Evolutionary conservation across 1,140 invertebrate species (phyloP), one percentile per base, ranked within the genome.

Genomic region (Heliconius hermathena): DNA sequence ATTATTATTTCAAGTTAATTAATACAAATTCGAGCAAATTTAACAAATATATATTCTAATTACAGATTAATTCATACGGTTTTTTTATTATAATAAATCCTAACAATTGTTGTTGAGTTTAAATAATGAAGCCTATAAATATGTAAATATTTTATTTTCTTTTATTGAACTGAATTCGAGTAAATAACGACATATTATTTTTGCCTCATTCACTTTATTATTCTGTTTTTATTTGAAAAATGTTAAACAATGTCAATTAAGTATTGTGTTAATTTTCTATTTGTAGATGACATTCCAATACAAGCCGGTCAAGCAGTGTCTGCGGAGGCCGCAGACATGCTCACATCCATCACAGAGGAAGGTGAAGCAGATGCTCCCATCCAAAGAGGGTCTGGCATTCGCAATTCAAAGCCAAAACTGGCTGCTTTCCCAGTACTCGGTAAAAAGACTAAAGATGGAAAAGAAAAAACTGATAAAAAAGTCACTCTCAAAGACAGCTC

Each of bases 291-390:
- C 60, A 66, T 66, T 66, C 60, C 60, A 20, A 95, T 95, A 76
- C 94, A 95, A 91, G 92, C 91, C 18, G 93, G 94, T 8, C 91
- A 91, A 80, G 89, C 83, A 8, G 90, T 57, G n/a, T 11, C 54
- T 57, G 87, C 92, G 4, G 94, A 95, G 9, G 87, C 90, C 0
- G 84, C 89, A n/a, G 94, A 95, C 70, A 87, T 90, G 82, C 87
- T 95, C 1, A 90, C 90, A n/a, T 92, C 94, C 0, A 95, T 95
- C 77, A 95, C 90, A 1, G 94, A 95, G 79, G 94, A 95, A 81
- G 90, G 87, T 13, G 94, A 95, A 79, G 79, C 88, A 11, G 94
- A 95, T 66, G 78, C 86, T 8, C 89, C 92, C 5, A 93, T 94
- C 70, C 91, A 92, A 82, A 87, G 94, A 71, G 94, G 93, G 26